These are phyloP conservation scores for Trichonephila clavipes DNA, from an alignment of 1,140 invertebrate species.

Conservation along the genomic window DNA sequence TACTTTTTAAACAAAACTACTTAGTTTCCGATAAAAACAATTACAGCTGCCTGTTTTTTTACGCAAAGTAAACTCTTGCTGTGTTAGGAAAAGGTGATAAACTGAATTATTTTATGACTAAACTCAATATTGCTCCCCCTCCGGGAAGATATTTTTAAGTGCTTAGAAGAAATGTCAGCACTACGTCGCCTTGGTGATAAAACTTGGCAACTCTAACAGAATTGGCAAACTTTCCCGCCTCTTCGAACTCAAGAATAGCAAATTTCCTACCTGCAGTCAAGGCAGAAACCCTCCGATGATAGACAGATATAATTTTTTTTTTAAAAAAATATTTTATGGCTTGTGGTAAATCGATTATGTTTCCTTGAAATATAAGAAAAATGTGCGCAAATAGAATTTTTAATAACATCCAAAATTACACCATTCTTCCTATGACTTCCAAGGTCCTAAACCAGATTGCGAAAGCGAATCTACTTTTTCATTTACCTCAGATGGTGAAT, in stretches of 20 bases:
- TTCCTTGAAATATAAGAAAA: neutral
- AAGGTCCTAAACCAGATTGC: neutral
- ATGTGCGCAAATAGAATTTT: neutral
- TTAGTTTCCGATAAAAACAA: slow-evolving; percentile 19
- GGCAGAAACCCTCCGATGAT: neutral
- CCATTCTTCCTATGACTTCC: no score
- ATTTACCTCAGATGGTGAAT: neutral
- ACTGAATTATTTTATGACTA: neutral
- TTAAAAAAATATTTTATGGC: neutral
- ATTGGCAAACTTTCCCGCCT: neutral
- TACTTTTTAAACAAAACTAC: neutral
- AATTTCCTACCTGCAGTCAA: neutral
- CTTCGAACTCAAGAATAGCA: neutral
- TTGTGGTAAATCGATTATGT: neutral
- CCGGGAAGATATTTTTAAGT: neutral
- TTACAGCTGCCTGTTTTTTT: neutral
- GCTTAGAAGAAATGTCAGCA: neutral
- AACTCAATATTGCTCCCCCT: neutral
- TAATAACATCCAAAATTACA: neutral
- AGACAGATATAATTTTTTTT: neutral
- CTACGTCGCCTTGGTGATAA: neutral
- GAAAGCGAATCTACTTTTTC: no score
- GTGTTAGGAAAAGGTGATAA: neutral
- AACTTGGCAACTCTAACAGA: neutral
- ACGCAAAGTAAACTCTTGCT: neutral